A percentile compares a stretch with the other conserved stretches of the same genome.
These are phyloP conservation scores for Machimus rusticus DNA, from an alignment of 2,888 invertebrate species.

Conservation along the genomic window DNA sequence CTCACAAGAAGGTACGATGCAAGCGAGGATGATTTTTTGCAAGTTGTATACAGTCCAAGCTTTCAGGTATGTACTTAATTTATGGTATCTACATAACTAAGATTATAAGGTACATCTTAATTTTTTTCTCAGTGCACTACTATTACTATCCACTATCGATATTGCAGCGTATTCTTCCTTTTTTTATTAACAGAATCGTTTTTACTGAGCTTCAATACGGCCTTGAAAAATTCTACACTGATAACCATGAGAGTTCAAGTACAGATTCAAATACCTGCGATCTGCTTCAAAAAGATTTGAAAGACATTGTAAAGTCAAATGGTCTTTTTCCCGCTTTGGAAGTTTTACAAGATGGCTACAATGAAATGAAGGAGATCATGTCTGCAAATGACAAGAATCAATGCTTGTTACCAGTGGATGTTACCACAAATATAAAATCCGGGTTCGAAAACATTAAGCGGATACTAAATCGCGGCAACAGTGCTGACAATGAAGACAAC, in stretches of 20 bases:
- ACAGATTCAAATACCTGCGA: background rate
- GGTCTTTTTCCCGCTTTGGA: constrained; percentile 37
- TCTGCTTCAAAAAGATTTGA: background rate
- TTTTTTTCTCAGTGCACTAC: background rate
- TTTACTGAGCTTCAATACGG: constrained; percentile 30
- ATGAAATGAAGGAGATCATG: constrained; percentile 47
- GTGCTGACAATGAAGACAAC: background rate
- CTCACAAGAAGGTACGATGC: background rate
- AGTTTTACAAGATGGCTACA: constrained; percentile 46
- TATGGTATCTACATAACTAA: background rate
- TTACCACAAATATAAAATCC: background rate
- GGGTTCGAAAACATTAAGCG: background rate
- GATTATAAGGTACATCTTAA: background rate
- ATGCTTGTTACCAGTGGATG: background rate
- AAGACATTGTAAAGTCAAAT: background rate
- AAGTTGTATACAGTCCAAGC: constrained; percentile 45
- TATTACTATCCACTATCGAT: background rate
- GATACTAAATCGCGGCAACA: background rate
- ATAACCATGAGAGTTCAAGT: background rate
- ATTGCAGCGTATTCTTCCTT: background rate
- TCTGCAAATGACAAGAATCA: background rate
- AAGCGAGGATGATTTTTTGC: constrained; percentile 46
- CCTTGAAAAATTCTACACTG: constrained; percentile 32
- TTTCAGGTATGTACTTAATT: constrained; percentile 38
- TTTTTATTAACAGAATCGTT: constrained; percentile 36